These are phyloP conservation scores for Cynopterus sphinx DNA, from an alignment of 2,797 vertebrate genomes.

Conservation along the genomic window DNA sequence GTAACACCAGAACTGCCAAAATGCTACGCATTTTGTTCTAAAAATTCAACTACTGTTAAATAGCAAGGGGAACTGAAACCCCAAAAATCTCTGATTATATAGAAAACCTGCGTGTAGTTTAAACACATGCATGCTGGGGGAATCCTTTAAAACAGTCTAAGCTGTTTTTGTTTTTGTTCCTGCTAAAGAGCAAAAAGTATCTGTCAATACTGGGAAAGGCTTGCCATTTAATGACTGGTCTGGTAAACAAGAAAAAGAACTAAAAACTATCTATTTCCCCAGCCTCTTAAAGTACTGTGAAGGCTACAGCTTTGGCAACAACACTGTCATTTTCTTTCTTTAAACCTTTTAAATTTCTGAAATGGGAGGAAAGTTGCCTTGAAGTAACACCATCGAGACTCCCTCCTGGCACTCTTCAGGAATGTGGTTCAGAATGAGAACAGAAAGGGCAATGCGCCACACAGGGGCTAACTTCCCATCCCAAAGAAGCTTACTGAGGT, in stretches of 20 bases:
- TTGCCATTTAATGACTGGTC: not conserved
- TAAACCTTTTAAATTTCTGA: not conserved
- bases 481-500: not conserved
- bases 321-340: not conserved
- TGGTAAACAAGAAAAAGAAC: not conserved
- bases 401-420: not conserved
- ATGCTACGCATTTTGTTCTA: not conserved
- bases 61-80: constrained; percentile 3
- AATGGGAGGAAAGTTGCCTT: not conserved
- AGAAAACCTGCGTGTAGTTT: not conserved
- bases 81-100: not conserved
- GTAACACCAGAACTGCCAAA: not conserved
- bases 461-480: not conserved
- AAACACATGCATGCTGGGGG: not conserved
- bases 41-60: constrained; percentile 33
- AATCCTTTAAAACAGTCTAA: not conserved
- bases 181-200: constrained; percentile 11
- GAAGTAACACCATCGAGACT: not conserved
- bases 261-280: not conserved
- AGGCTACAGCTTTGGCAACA: not conserved
- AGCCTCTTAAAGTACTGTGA: not conserved
- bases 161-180: not conserved
- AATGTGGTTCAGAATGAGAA: not conserved
- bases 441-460: not conserved
- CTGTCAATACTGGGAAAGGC: not conserved